phyloP scores from a whole-genome alignment of 2,888 invertebrate species.

The Agrochola circellaris region DNA sequence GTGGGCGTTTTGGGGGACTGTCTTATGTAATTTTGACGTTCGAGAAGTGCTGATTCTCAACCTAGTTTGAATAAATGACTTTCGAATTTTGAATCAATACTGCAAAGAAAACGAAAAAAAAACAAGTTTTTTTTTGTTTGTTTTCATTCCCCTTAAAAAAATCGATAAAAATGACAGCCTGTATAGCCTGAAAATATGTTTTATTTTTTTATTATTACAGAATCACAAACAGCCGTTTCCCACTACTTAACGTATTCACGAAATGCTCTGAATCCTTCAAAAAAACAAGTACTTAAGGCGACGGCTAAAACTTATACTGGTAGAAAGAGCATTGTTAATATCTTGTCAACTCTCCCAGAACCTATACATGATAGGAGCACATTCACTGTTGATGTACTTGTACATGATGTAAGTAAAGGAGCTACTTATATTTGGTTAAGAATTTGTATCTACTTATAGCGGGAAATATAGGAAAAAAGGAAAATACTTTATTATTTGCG shows the following conservation, averaged over 20 bases:
- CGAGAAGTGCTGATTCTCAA: no score
- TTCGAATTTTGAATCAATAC: no score
- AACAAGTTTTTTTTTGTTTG: no score
- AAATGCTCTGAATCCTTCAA: conserved; percentile 66
- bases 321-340: conserved; percentile 2
- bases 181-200: background rate
- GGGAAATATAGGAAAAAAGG: no score
- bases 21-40: no score
- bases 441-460: background rate
- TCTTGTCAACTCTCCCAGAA: conserved; percentile 69
- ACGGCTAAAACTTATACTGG: conserved; percentile 9
- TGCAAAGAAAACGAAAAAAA: no score
- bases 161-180: no score
- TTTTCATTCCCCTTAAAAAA: no score
- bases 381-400: conserved; percentile 82
- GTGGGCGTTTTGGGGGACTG: no score
- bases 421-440: background rate
- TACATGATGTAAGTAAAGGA: conserved; percentile 78
- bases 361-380: conserved; percentile 79
- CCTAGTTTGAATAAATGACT: no score
- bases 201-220: conserved; percentile 44
- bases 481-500: no score
- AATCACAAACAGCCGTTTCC: conserved; percentile 20
- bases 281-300: background rate
- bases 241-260: conserved; percentile 62